Conservation (phyloP, 2,797 vertebrate species). For the Ibycter americanus region DNA sequence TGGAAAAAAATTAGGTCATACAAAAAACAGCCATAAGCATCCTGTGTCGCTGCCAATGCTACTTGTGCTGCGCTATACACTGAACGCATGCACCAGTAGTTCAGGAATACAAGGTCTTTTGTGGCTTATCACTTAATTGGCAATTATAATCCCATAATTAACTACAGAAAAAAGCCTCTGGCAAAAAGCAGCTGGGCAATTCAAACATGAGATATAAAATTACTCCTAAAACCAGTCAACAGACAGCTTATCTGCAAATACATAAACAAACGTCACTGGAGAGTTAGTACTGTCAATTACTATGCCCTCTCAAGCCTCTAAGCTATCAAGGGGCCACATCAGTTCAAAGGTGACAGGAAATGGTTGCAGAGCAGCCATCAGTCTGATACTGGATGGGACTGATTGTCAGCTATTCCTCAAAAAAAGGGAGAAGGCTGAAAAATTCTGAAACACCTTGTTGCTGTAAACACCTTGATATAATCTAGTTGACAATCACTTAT, state of each 20-base stretch:
- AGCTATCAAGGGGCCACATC: not conserved
- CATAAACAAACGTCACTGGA: not conserved
- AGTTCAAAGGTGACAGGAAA: not conserved
- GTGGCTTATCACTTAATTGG: constrained; percentile 55
- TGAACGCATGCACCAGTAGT: not conserved
- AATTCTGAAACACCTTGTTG: not conserved
- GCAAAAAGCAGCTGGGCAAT: constrained; percentile 18
- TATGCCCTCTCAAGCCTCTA: not conserved
- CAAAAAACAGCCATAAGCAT: not conserved
- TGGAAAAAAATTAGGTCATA: not conserved
- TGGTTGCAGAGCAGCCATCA: not conserved
- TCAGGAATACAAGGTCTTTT: constrained; percentile 36
- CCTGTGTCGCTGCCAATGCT: not conserved
- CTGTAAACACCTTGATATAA: not conserved
- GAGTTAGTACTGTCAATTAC: not conserved
- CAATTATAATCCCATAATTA: constrained; percentile 67
- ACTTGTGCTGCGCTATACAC: not conserved
- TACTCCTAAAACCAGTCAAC: not conserved
- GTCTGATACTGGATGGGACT: not conserved
- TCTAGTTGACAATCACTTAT: not conserved
- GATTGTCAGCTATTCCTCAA: not conserved
- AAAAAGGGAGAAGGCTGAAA: not conserved
- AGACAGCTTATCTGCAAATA: not conserved
- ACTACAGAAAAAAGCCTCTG: constrained; percentile 12
- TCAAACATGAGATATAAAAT: not conserved